Conservation (phyloP, 1,140 invertebrate species). For the Hycleus phaleratus region DNA sequence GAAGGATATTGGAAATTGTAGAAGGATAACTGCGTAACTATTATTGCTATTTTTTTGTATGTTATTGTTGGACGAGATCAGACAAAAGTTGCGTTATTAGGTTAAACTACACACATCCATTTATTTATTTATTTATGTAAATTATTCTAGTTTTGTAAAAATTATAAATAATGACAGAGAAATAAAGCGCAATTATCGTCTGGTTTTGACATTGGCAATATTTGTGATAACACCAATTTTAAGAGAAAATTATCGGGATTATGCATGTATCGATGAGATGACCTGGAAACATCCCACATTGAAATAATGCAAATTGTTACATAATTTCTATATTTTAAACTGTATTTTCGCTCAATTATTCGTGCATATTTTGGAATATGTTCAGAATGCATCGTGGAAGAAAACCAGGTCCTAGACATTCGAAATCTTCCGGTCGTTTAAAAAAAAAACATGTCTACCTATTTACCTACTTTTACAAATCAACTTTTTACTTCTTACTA, state of each 20-base stretch:
- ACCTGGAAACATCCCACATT: conserved; percentile 9
- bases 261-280: background rate
- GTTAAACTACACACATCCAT: conserved; percentile 7
- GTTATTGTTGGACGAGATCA: conserved; percentile 4
- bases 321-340: no score
- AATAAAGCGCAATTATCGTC: conserved; percentile 12
- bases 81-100: conserved; percentile 15
- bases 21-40: no score
- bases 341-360: no score
- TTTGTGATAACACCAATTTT: conserved; percentile 8
- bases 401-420: background rate
- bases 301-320: conserved; percentile 4
- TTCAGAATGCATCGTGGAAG: no score
- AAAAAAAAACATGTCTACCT: conserved; percentile 1
- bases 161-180: background rate
- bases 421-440: conserved; percentile 5
- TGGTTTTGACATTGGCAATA: conserved; percentile 13
- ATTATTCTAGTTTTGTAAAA: conserved; percentile 1
- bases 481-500: no score
- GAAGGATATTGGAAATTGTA: no score
- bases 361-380: no score
- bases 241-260: conserved; percentile 1
- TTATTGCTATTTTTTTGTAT: no score
- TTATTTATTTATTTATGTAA: conserved; percentile 12
- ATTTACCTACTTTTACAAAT: conserved; percentile 10